Base-by-base conservation (phyloP, 1,140 invertebrate genomes). In the Trissolcus basalis region DNA sequence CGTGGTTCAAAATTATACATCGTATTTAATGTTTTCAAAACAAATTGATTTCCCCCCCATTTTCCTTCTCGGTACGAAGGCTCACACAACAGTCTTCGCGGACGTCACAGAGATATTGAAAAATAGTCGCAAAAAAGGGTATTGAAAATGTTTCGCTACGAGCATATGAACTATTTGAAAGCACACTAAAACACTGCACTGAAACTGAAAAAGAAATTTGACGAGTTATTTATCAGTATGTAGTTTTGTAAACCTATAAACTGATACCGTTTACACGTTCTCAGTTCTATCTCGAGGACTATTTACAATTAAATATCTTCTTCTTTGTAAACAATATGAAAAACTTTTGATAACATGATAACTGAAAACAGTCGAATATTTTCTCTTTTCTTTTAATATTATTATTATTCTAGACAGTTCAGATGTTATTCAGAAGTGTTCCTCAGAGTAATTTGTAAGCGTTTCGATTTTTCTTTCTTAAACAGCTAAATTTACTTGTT, bases 401-500 rank as follows among this genome's bases (percentile, higher is more conserved):
- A 27, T 27, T 3, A 27, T 3, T 27, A 27, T 27, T 27, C 19
- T 27, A 27, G 19, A 27, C 19, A 27, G 6, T 27, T 27, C 19
- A 27, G 19, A 27, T 27, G 1, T 27, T 27, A 27, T 1, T 27
- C 19, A 27, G 19, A 3, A 27, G n/a, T 27, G 1, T 27, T 27
- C 1, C 2, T 27, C 19, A 27, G 19, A 3, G 6, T 27, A 27
- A 27, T 27, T 27, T 50, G 50, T 86, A 86, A 86, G 84, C 84
- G 83, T 86, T 83, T 79, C 82, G 85, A 81, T 81, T 81, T 77
- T 77, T 81, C 80, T 80, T 68, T 51, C 69, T 81, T 85, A 83
- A 71, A 6, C 9, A 16, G 63, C 59, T 64, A 47, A 56, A 39
- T 61, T 44, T 69, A 69, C 33, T 59, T 59, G 39, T 67, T 16